Percentiles rank a stretch among this genome's conserved stretches.
Evolutionary conservation across 2,113 vertebrate species (phyloP).

Genomic region (Nibea albiflora): DNA sequence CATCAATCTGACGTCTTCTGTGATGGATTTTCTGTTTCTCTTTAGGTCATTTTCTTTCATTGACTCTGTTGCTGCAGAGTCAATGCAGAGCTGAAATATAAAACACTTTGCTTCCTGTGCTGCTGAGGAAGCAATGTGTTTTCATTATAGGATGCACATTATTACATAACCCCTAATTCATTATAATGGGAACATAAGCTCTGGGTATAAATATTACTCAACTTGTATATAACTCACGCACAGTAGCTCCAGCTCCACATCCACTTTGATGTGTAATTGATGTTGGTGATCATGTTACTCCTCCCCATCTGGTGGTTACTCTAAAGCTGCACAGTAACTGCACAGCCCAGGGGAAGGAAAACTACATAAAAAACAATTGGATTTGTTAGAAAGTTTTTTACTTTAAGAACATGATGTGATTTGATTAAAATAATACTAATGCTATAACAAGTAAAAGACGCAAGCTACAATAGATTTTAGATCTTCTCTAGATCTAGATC

Average conservation of each 20-base stretch:
- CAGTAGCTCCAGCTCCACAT: not conserved
- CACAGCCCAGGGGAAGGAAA: not conserved
- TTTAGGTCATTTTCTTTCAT: not conserved
- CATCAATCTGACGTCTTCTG: not conserved
- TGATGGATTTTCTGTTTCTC: not conserved
- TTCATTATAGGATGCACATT: not conserved
- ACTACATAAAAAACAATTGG: not conserved
- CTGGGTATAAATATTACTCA: not conserved
- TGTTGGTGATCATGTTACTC: not conserved
- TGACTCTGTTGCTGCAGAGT: not conserved
- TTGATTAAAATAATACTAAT: too few relatives aligned
- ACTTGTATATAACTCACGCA: not conserved
- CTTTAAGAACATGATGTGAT: not conserved
- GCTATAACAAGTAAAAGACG: not conserved
- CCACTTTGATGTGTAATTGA: constrained; percentile 19
- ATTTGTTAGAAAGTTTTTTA: not conserved
- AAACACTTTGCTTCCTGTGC: not conserved
- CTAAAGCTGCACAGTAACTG: not conserved
- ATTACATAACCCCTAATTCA: constrained; percentile 6
- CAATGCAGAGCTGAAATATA: not conserved
- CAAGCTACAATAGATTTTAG: not conserved
- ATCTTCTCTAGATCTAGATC: too few relatives aligned
- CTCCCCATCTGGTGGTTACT: not conserved
- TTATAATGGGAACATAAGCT: constrained; percentile 4
- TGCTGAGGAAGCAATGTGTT: not conserved